Base-by-base conservation (phyloP, 2,113 vertebrate genomes). In the Cynoglossus semilaevis region DNA sequence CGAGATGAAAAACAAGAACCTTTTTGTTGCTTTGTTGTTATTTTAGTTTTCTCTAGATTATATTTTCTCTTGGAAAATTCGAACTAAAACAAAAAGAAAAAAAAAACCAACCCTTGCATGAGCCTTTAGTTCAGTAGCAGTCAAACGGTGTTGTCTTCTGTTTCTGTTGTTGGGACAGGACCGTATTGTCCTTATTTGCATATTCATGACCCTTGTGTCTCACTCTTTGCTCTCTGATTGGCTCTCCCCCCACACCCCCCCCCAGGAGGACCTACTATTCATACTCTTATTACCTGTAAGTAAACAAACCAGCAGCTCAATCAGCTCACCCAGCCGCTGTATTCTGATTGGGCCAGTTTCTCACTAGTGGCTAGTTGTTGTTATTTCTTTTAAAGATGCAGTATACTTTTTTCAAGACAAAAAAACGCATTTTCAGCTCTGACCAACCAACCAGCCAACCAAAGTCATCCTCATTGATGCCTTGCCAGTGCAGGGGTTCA, bases 251-350 rank as follows among this genome's bases (percentile, higher is more conserved):
- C 95, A 95, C 96, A 95, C 94, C 92, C 87, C 86, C 82, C 85
- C 79, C 95, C 95, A 99, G 97, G 93, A 99, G 97, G 97, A 99
- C 93, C 96, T 97, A 98, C 97, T 98, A 99, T 97, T 98, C 97
- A 93, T 99, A 99, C 94, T 99, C 97, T 93, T 99, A 99, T 96
- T 99, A 99, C 94, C 97, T 99, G 97, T 99, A 99, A 99, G 97
- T 99, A 99, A 93, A 95, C 84, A 83, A 94, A 87, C 91, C 64
- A 90, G 68, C 60, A 83, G 85, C 2, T 29, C 77, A 78, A 70
- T 77, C 85, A 87, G 86, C 83, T 76, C 60, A 86, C 78, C 78
- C 53, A 63, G 83, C 82, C 83, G 85, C 82, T 85, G 75, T 69
- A 83, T 81, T 45, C 82, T 82, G 82, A 84, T 59, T 84, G 83